Base-by-base conservation (phyloP, 2,888 invertebrate species). In the Galerucella pusilla region DNA sequence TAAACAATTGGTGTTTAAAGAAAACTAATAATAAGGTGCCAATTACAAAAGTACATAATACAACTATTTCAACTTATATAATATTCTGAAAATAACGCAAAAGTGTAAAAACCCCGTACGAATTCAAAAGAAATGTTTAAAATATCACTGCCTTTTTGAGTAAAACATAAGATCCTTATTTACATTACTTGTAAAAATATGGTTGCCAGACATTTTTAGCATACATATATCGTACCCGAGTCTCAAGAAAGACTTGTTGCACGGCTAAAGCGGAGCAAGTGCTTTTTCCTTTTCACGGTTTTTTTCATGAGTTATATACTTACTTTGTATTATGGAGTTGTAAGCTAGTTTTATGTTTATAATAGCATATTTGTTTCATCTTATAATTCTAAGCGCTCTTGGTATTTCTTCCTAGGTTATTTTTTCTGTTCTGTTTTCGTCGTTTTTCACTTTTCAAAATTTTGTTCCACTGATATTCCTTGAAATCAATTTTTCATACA, bases 51-150 rank as follows among this genome's bases (percentile, higher is more conserved):
- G n/a, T 52, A 52, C 52, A 52, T 52, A 5, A 52, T 52, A 52
- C 52, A 7, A n/a, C n/a, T n/a, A 52, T 52, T 52, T 52, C n/a
- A 52, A 52, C 52, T n/a, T n/a, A 52, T 52, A 52, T n/a, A n/a
- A n/a, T n/a, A n/a, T 52, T 14, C 52, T 52, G n/a, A 7, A 52
- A 52, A 52, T 52, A 49, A 49, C 14, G 49, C 14, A 42, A 42
- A 42, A 6, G 7, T 42, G 7, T 42, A 7, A 42, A 42, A 42
- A 5, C 52, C 52, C 5, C n/a, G n/a, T n/a, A n/a, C 52, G 3
- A n/a, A 52, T 52, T 52, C 52, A 52, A 52, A 52, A n/a, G n/a
- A 52, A 52, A n/a, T 7, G 6, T 0, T 49, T 14, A 52, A 52
- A n/a, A n/a, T 52, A n/a, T n/a, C 6, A n/a, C n/a, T 52, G 7